Conservation (phyloP, 2,797 vertebrate genomes). For the Zenarchopterus dispar region DNA sequence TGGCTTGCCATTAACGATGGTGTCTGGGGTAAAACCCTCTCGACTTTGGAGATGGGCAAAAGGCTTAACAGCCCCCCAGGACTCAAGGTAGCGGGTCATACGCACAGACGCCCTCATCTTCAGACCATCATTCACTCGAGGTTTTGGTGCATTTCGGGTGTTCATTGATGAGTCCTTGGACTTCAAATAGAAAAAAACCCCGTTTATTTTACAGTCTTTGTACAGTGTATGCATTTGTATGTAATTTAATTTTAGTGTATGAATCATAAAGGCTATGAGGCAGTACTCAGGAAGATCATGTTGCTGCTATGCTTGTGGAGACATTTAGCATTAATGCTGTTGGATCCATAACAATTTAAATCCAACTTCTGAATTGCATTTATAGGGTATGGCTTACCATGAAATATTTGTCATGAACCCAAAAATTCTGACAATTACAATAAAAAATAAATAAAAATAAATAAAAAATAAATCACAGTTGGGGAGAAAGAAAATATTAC, state of each 20-base stretch:
- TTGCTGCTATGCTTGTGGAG: no score
- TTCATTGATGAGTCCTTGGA: constrained; percentile 84
- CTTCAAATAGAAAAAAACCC: constrained; percentile 66
- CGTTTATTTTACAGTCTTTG: not conserved
- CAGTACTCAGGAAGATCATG: no score
- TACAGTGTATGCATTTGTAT: not conserved
- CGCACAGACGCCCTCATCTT: constrained; percentile 96
- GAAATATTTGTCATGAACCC: no score
- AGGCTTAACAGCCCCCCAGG: constrained; percentile 96
- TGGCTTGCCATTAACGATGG: constrained; percentile 81
- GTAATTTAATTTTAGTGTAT: not conserved
- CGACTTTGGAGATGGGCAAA: constrained; percentile 94
- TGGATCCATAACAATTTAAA: no score
- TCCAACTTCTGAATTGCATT: no score
- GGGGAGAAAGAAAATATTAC: no score
- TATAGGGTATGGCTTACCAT: no score
- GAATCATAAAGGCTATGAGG: not conserved
- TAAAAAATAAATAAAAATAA: no score
- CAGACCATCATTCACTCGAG: constrained; percentile 88
- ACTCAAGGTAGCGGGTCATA: constrained; percentile 97
- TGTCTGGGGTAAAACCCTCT: constrained; percentile 86
- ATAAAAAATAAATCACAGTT: no score
- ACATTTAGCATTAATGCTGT: no score
- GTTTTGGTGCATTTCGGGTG: constrained; percentile 81
- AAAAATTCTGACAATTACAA: no score